A percentile compares a stretch with the other conserved stretches of the same genome.
These are phyloP conservation scores for Caranx melampygus DNA, from an alignment of 2,113 vertebrate genomes.

Conservation along the genomic window DNA sequence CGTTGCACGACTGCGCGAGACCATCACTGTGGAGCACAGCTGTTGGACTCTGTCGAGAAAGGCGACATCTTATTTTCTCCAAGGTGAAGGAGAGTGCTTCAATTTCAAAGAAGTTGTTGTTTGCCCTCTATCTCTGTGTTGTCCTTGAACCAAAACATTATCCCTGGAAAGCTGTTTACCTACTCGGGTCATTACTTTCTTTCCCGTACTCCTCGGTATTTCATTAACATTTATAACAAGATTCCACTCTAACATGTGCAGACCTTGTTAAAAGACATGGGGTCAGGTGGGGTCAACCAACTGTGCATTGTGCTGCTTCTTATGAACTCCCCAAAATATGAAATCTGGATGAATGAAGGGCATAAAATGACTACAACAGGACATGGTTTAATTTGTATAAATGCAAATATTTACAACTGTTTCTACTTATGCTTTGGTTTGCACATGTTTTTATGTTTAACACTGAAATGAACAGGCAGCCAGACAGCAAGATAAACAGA, in stretches of 20 bases:
- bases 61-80: conserved; percentile 36
- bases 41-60: conserved; percentile 46
- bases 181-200: conserved; percentile 42
- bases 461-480: not conserved
- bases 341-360: not conserved
- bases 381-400: not conserved
- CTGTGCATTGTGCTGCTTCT: not conserved
- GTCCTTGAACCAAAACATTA: conserved; percentile 74
- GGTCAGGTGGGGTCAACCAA: not conserved
- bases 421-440: not conserved
- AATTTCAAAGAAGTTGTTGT: conserved; percentile 69
- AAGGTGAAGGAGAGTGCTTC: conserved; percentile 43
- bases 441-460: not conserved
- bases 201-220: conserved; percentile 29
- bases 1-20: not conserved
- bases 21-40: not conserved
- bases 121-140: conserved; percentile 48
- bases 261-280: conserved; percentile 4
- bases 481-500: not conserved
- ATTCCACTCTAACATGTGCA: conserved; percentile 40
- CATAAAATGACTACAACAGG: not conserved
- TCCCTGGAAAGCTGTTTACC: conserved; percentile 62
- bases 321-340: not conserved
- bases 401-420: not conserved
- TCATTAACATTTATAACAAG: conserved; percentile 52